These are phyloP conservation scores for Philaenus spumarius DNA, from an alignment of 1,140 invertebrate genomes.

Conservation along the genomic window DNA sequence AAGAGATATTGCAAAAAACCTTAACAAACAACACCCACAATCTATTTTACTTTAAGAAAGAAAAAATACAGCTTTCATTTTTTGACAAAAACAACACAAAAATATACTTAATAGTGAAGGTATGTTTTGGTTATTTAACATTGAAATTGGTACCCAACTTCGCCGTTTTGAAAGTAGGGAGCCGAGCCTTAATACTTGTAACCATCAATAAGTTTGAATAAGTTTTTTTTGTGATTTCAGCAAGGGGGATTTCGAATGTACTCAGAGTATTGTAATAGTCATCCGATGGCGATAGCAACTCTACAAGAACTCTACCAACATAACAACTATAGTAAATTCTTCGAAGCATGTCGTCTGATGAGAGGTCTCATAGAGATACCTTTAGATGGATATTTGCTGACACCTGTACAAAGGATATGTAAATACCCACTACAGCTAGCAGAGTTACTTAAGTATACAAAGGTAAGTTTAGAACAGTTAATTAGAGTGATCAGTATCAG, in stretches of 20 bases:
- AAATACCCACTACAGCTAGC: conserved; percentile 86
- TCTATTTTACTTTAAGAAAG: too few relatives aligned
- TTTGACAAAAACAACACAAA: too few relatives aligned
- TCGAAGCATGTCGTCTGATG: conserved; percentile 75
- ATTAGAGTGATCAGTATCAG: too few relatives aligned
- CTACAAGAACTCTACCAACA: conserved; percentile 66
- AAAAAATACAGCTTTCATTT: too few relatives aligned
- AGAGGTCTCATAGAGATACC: conserved; percentile 78
- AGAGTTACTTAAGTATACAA: conserved; percentile 74
- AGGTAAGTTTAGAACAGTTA: conserved; percentile 32
- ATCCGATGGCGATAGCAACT: conserved; percentile 68
- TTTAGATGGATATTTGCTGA: conserved; percentile 80
- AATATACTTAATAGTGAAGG: too few relatives aligned
- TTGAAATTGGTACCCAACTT: too few relatives aligned
- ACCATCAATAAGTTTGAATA: too few relatives aligned
- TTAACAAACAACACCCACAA: too few relatives aligned
- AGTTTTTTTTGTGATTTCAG: conserved; percentile 47
- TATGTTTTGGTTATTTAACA: too few relatives aligned
- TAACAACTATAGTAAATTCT: conserved; percentile 71
- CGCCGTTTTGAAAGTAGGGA: too few relatives aligned
- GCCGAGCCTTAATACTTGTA: too few relatives aligned
- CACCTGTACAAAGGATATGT: conserved; percentile 87
- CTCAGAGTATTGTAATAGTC: conserved; percentile 88
- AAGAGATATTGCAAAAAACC: too few relatives aligned
- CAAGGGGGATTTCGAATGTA: conserved; percentile 73